phyloP scores from a whole-genome alignment of 2,113 vertebrate genomes.

The Theristicus caerulescens region DNA sequence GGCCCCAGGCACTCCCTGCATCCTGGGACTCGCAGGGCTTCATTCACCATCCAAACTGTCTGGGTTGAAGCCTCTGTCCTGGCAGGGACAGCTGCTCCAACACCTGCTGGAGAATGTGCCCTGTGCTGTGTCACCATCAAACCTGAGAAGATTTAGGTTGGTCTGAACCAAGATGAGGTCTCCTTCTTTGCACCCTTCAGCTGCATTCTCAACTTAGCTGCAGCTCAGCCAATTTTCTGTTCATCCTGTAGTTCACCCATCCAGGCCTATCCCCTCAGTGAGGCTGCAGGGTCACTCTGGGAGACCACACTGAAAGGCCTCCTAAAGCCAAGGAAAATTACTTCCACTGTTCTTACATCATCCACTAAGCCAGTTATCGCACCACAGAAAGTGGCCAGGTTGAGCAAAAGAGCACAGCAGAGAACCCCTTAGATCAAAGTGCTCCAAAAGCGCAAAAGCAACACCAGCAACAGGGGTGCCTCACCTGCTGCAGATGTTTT shows the following conservation, averaged over 20 bases:
- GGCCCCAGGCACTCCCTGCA: background rate
- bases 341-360: background rate
- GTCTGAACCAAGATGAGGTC: background rate
- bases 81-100: background rate
- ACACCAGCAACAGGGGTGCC: background rate
- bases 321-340: background rate
- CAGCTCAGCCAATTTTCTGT: background rate
- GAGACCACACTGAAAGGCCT: background rate
- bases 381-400: background rate
- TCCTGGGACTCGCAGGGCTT: background rate
- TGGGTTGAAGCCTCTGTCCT: background rate
- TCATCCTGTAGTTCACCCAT: background rate
- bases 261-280: background rate
- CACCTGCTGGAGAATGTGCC: background rate
- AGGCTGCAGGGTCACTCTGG: background rate
- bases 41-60: background rate
- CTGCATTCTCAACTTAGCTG: too few relatives aligned
- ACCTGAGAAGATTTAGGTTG: background rate
- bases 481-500: background rate
- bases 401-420: background rate
- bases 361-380: background rate
- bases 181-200: background rate
- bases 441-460: background rate
- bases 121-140: background rate
- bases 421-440: background rate